Base-by-base conservation (phyloP, 1,140 invertebrate genomes). In the Philaenus spumarius region DNA sequence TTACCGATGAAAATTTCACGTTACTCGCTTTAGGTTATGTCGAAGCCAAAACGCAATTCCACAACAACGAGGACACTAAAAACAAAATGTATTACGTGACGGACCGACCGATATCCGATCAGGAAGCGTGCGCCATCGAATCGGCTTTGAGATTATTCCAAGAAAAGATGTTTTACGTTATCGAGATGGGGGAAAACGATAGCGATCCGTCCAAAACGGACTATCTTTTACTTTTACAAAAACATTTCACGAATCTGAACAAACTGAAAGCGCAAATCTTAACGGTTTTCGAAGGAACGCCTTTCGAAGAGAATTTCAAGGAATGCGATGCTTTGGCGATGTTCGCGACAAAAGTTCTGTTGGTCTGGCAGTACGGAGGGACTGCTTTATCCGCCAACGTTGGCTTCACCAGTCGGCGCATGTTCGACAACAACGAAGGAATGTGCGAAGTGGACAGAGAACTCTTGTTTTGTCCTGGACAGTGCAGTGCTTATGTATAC, bases 371-470 rank as follows among this genome's bases (percentile, higher is more conserved):
- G 15, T 51, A 30, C 30, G 47, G 47, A 30, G 47, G 47, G 14
- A 51, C 30, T 14, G 20, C 30, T 2, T 2, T 51, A 30, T 15
- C 15, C 15, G 14, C 47, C 7, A 19, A 51, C 30, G 15, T 51
- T 51, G 7, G 24, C 2, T 7, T 51, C n/a, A 23, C 30, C 3
- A 30, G 22, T 30, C 15, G 47, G 12, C 15, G 23, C 4, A n/a
- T 35, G 2, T 26, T 7, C 22, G 47, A 51, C 22, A 15, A 35
- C 4, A 51, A 51, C 24, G 47, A 51, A 19, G 47, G 47, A n/a
- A 30, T 51, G 12, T 51, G 47, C 19, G 47, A 51, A 30, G 47
- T 51, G 15, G 47, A 51, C 24, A 51, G 47, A 17, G 47, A 51
- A 26, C 17, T 51, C 2, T 26, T 51, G 2, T 51, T 51, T 19